Percentiles rank a stretch among this genome's conserved stretches.
Evolutionary conservation across 1,140 invertebrate species (phyloP).

Genomic region (Diuraphis noxia): DNA sequence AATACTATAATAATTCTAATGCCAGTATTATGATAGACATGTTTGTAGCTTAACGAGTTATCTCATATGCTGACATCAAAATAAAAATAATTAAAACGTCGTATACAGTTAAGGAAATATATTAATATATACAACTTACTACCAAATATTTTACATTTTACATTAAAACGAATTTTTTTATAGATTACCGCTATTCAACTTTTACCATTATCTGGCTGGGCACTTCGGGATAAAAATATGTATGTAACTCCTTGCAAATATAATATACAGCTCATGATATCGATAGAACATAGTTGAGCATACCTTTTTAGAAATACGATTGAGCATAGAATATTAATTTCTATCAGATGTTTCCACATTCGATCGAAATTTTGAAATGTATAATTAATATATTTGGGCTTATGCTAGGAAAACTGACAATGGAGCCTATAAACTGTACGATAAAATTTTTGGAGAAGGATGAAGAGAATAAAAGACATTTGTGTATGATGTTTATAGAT

Average conservation of each 20-base stretch:
- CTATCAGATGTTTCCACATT: background rate
- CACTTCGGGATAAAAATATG: background rate
- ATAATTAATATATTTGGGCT: background rate
- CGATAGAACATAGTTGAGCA: background rate
- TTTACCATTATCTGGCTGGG: background rate
- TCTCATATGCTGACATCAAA: background rate
- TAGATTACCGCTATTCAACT: background rate
- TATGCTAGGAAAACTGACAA: background rate
- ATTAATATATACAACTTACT: background rate
- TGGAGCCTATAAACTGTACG: background rate
- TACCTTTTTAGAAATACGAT: background rate
- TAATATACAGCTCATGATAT: background rate
- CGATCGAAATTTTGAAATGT: background rate
- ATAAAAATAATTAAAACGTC: background rate
- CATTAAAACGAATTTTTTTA: background rate
- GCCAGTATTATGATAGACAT: background rate
- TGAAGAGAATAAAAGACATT: background rate
- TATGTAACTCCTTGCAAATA: background rate
- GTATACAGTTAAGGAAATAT: background rate
- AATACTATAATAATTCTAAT: background rate
- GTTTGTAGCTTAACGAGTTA: background rate
- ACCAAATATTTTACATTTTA: background rate
- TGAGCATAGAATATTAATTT: background rate
- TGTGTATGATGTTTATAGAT: background rate
- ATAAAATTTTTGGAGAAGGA: background rate